Evolutionary conservation across 2,888 invertebrate genomes (phyloP), one percentile per base, ranked within the genome.

Genomic region (Drosophila paucipuncta): DNA sequence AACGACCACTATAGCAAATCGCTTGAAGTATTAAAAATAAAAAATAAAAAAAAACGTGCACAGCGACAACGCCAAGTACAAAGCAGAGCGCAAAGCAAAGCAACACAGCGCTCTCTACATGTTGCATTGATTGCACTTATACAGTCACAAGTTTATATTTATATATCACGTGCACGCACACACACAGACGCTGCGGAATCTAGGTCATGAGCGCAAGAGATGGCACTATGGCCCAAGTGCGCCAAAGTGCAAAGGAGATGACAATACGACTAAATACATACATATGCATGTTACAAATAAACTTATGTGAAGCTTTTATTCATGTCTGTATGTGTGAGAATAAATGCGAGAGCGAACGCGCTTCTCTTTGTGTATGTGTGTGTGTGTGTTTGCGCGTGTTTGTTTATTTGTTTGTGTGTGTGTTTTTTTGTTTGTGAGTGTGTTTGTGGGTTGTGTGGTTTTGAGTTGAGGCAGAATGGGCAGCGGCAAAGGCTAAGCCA

Each of bases 191-290:
- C 68, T 62, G 68, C 81, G 90, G 91, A 93, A 93, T 93, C 93
- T 93, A 93, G 93, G 93, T 93, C 93, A 93, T 92, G 93, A 93
- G 92, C 92, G 93, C 91, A 93, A 91, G 93, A 93, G 93, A 93
- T 91, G 89, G 91, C 91, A 84, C 89, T 90, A 92, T 89, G 82
- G 81, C 80, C 86, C 88, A 91, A 89, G 88, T 87, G 83, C 86
- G 85, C 83, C 76, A 85, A 86, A 78, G 93, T 89, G 91, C 89
- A 91, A 93, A 91, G 83, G 93, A 92, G 93, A 93, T 87, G 89
- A 86, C 89, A 72, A 88, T 79, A 89, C 77, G 57, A 39, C 73
- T 55, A 60, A 68, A 62, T 77, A 66, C 60, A 86, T 73, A 78
- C 73, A 85, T 76, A 70, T 66, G 75, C 63, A 80, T 66, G 60